Percentiles rank a stretch among this genome's conserved stretches.
Conservation (phyloP, 2,113 vertebrate genomes). For the Malurus elegans region DNA sequence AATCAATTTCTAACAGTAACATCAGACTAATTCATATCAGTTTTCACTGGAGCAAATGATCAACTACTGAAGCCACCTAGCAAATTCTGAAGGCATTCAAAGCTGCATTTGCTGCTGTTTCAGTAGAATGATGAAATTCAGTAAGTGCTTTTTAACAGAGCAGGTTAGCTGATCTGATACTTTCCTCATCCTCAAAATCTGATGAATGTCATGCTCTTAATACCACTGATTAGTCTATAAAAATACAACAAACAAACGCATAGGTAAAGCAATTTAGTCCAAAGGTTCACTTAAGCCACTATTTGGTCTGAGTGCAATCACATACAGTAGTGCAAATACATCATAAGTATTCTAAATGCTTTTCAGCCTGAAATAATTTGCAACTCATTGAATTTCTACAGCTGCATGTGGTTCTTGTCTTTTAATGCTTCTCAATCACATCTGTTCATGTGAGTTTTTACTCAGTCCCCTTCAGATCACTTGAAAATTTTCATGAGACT, state of each 20-base stretch:
- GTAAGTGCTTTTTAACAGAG: background rate
- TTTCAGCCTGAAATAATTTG: background rate
- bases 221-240: background rate
- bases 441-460: background rate
- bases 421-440: background rate
- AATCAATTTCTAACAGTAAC: background rate
- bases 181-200: background rate
- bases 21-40: background rate
- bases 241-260: background rate
- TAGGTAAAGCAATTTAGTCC: background rate
- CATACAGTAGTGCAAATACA: background rate
- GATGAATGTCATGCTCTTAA: background rate
- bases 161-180: background rate
- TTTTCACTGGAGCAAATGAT: background rate
- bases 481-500: background rate
- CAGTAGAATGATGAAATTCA: background rate
- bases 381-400: background rate
- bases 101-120: background rate
- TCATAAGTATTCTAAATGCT: background rate
- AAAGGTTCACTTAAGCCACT: background rate
- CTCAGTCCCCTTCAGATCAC: background rate
- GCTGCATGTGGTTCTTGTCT: background rate
- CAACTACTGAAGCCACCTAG: background rate
- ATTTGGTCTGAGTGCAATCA: background rate
- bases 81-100: background rate